Evolutionary conservation across 2,113 vertebrate genomes (phyloP), one percentile per base, ranked within the genome.

Genomic region (Numida meleagris): DNA sequence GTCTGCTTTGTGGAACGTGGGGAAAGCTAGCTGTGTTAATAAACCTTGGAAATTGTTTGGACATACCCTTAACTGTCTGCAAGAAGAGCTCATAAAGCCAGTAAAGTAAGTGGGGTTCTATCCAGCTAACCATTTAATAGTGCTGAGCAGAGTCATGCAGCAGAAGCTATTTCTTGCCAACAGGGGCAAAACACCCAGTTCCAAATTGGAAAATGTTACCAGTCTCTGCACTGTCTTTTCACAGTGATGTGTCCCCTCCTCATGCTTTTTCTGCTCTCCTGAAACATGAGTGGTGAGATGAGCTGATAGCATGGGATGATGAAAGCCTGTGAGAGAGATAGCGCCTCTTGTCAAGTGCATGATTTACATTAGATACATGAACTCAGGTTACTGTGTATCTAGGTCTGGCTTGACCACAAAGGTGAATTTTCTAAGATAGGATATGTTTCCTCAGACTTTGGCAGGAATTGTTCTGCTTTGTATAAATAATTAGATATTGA

Each of bases 401-500:
- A 17, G 25, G 33, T 84, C 53, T 87, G 66, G 63, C 51, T 67
- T 72, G 46, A 51, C 82, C 36, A 62, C 27, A 40, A 48, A 79
- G 31, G 40, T 81, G 84, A 82, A 65, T 93, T 87, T 87, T 87
- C 62, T 82, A 55, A 79, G 36, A 25, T 2, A 57, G 25, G 33
- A 12, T 19, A 21, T 51, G 40, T 48, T 91, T 85, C 51, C 71
- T 89, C 43, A 45, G 45, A 70, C 59, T 73, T 95, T 70, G 84
- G 50, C 66, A 85, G 62, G 24, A 88, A 42, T 66, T 79, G 20
- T 62, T 95, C 31, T 85, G n/a, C 65, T 86, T 82, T 83, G 59
- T 91, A 73, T 88, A 86, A 89, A 90, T 89, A 89, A 96, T 93
- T 86, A 89, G 79, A 25, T 88, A 72, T 55, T 90, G 79, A 96